Conservation (phyloP, 53 echinoderm and acorn worm genomes). For the Paracentrotus lividus region DNA sequence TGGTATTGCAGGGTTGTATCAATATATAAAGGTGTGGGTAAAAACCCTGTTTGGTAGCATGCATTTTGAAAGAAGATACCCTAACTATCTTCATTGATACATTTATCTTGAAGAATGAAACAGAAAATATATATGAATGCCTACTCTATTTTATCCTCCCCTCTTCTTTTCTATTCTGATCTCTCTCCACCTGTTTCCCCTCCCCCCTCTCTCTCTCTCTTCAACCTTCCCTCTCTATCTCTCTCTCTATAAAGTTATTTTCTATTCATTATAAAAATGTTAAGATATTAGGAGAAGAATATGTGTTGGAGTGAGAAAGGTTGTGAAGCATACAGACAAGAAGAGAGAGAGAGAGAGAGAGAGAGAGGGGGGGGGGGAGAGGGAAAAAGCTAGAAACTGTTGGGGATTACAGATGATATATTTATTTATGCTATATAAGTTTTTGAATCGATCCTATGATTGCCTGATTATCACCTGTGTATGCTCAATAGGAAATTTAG, state of each 20-base stretch:
- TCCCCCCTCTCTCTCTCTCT: background rate
- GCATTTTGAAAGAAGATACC: background rate
- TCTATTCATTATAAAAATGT: background rate
- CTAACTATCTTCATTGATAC: background rate
- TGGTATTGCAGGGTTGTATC: background rate
- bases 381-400: background rate
- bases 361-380: background rate
- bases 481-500: conserved; percentile 43
- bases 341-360: background rate
- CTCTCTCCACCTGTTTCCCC: background rate
- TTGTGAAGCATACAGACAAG: too few relatives aligned
- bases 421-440: too few relatives aligned
- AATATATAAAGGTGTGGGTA: background rate
- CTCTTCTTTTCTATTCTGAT: background rate
- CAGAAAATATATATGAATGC: background rate
- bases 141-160: background rate
- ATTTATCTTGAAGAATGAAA: background rate
- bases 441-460: too few relatives aligned
- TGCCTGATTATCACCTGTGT: conserved; percentile 35
- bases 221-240: background rate
- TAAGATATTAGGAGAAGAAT: background rate
- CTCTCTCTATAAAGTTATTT: background rate
- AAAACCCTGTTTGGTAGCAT: background rate
- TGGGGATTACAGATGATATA: background rate
- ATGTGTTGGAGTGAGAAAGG: too few relatives aligned